Conservation (phyloP, 2,888 invertebrate genomes). For the Epinotia brunnichana region DNA sequence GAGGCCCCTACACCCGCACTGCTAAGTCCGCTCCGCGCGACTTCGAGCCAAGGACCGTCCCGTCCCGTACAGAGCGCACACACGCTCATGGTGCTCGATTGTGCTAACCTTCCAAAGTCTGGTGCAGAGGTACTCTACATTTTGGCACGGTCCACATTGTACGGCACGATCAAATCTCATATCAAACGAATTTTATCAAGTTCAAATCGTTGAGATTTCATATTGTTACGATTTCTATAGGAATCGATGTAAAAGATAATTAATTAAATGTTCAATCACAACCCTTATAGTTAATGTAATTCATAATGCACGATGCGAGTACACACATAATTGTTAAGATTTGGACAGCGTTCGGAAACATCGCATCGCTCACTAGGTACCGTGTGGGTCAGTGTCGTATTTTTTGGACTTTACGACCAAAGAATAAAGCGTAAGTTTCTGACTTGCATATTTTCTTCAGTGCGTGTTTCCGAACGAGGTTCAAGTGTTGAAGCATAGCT, state of each 20-base stretch:
- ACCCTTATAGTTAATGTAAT: constrained; percentile 77
- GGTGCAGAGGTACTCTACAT: constrained; percentile 68
- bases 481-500: constrained; percentile 60
- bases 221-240: constrained; percentile 47
- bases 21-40: constrained; percentile 63
- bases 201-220: constrained; percentile 48
- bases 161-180: constrained; percentile 44
- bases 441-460: constrained; percentile 26
- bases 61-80: constrained; percentile 11
- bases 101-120: constrained; percentile 59
- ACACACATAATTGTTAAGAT: constrained; percentile 78
- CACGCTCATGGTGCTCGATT: constrained; percentile 55
- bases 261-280: constrained; percentile 72
- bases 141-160: constrained; percentile 62
- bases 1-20: constrained; percentile 82
- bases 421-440: constrained; percentile 27
- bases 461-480: constrained; percentile 30
- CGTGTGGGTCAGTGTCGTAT: constrained; percentile 17
- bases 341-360: constrained; percentile 46
- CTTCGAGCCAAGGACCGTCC: constrained; percentile 61
- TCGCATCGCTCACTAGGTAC: constrained; percentile 9
- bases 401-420: constrained; percentile 34
- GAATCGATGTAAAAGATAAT: constrained; percentile 55
- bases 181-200: constrained; percentile 46
- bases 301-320: constrained; percentile 75